These are phyloP conservation scores for Hirundo rustica DNA, from an alignment of 2,797 vertebrate genomes.

Conservation along the genomic window DNA sequence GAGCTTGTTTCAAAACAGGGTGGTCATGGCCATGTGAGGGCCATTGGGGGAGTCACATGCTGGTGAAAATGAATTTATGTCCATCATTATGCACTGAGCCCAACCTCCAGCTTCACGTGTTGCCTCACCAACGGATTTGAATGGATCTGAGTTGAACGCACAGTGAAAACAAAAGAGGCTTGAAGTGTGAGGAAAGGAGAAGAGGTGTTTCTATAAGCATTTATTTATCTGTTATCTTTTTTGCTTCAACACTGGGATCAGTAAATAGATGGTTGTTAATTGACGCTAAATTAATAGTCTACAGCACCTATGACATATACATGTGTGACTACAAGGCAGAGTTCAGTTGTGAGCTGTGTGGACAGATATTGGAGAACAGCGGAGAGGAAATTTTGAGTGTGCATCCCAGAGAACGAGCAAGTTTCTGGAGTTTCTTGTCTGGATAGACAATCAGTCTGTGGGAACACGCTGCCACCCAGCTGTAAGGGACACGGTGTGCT, in stretches of 20 bases:
- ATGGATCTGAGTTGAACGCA: background rate
- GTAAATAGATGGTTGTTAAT: background rate
- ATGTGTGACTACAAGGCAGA: background rate
- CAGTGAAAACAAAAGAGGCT: background rate
- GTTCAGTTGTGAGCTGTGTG: background rate
- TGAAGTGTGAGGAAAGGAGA: background rate
- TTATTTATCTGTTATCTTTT: background rate
- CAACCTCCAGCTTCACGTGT: background rate
- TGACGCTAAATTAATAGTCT: background rate
- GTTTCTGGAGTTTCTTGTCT: background rate
- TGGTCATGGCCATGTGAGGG: fast-evolving
- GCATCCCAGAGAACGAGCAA: background rate
- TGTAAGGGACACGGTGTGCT: background rate
- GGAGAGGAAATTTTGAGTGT: background rate
- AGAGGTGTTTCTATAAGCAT: background rate
- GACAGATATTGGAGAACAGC: background rate
- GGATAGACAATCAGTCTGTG: background rate
- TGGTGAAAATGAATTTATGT: background rate
- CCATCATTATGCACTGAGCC: background rate
- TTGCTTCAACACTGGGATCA: fast-evolving
- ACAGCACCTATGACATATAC: too few relatives aligned
- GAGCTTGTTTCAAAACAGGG: background rate
- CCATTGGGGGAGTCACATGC: background rate
- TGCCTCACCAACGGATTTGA: background rate
- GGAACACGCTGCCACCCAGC: background rate